Percentiles rank a stretch among this genome's conserved stretches.
phyloP scores from a whole-genome alignment of 2,113 vertebrate species.

The Nyctereutes procyonoides region DNA sequence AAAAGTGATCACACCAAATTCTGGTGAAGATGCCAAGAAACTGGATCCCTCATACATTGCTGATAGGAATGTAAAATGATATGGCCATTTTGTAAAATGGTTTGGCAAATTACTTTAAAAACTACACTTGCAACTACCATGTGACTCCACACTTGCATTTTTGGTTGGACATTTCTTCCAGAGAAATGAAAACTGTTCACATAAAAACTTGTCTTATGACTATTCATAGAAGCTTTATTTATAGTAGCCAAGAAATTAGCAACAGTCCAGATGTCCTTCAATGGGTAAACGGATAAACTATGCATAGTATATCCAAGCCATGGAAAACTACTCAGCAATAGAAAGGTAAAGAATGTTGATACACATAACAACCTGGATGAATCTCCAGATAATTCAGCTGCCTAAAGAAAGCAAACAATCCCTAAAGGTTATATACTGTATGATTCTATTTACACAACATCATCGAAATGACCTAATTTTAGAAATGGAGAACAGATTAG shows the following conservation, averaged over 20 bases:
- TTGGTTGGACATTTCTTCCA: neutral
- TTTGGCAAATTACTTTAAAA: conserved; percentile 37
- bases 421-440: neutral
- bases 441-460: neutral
- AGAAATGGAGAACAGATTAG: conserved; percentile 34
- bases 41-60: neutral
- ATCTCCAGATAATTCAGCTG: conserved; percentile 8
- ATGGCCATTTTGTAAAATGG: conserved; percentile 12
- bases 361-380: neutral
- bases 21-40: conserved; percentile 22
- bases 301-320: neutral
- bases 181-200: conserved; percentile 48
- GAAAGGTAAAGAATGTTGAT: neutral
- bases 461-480: conserved; percentile 55
- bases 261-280: conserved; percentile 19
- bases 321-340: conserved; percentile 1
- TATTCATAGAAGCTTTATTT: conserved; percentile 4
- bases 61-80: conserved; percentile 45
- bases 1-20: neutral
- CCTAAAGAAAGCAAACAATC: conserved; percentile 7
- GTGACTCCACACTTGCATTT: neutral
- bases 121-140: neutral
- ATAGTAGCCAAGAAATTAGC: neutral
- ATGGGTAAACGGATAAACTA: neutral
- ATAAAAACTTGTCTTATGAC: conserved; percentile 46